These are phyloP conservation scores for Champsocephalus gunnari DNA, from an alignment of 2,797 vertebrate species.

Conservation along the genomic window DNA sequence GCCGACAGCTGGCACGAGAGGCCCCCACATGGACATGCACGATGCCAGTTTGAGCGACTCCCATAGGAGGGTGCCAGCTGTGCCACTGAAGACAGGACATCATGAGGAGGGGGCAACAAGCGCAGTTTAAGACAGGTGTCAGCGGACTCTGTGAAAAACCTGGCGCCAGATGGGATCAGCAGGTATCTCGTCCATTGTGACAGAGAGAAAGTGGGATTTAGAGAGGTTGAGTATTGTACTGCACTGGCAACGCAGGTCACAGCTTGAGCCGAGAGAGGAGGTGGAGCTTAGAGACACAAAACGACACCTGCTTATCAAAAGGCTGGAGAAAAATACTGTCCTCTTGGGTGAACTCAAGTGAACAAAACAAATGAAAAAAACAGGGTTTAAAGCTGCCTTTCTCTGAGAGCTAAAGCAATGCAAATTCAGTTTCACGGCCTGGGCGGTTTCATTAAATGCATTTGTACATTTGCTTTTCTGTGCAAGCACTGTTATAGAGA, in stretches of 20 bases:
- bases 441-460: slow-evolving; percentile 21
- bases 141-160: slow-evolving; percentile 35
- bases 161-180: slow-evolving; percentile 65
- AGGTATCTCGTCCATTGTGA: slow-evolving; percentile 59
- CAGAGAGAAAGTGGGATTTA: not conserved
- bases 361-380: slow-evolving; percentile 40
- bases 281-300: slow-evolving; percentile 57
- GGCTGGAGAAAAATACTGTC: slow-evolving; percentile 1
- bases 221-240: slow-evolving; percentile 23
- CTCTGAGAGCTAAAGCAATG: slow-evolving; percentile 3
- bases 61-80: slow-evolving; percentile 69
- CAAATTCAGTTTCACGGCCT: not conserved
- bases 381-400: slow-evolving; percentile 3
- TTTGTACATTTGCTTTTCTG: slow-evolving; percentile 16
- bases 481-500: slow-evolving; percentile 8
- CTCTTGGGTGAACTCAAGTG: slow-evolving; percentile 17
- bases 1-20: slow-evolving; percentile 67
- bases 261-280: slow-evolving; percentile 53
- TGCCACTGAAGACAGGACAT: slow-evolving; percentile 42
- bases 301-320: slow-evolving; percentile 65
- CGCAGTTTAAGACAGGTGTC: slow-evolving; percentile 59
- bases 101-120: slow-evolving; percentile 15
- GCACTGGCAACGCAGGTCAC: slow-evolving; percentile 67
- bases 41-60: slow-evolving; percentile 61
- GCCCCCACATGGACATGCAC: slow-evolving; percentile 36